Percentiles rank a stretch among this genome's conserved stretches.
These are phyloP conservation scores for Thymallus thymallus DNA, from an alignment of 2,113 vertebrate species.

Conservation along the genomic window DNA sequence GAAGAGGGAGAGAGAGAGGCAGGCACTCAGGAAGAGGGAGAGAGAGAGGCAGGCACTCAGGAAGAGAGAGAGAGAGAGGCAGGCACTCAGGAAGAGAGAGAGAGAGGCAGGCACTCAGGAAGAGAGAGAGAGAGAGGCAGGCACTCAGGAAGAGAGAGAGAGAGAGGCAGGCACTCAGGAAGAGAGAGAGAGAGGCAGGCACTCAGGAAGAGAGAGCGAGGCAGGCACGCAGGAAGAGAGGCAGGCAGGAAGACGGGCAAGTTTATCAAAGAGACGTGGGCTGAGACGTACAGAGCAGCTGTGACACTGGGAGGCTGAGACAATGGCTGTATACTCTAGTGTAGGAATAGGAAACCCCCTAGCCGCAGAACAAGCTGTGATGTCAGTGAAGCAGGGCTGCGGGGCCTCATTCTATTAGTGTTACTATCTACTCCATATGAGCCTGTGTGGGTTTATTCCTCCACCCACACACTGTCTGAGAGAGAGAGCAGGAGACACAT, in stretches of 20 bases:
- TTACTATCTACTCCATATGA: not conserved
- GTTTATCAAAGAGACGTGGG: not conserved
- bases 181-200: too few species aligned
- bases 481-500: not conserved
- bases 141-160: too few species aligned
- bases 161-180: too few species aligned
- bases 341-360: not conserved
- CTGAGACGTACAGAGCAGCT: not conserved
- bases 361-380: not conserved
- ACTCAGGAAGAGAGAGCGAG: too few species aligned
- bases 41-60: too few species aligned
- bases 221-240: too few species aligned
- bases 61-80: too few species aligned
- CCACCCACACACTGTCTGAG: not conserved
- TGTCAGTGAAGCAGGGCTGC: slow-evolving; percentile 4
- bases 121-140: too few species aligned
- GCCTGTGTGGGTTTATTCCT: not conserved
- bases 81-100: too few species aligned
- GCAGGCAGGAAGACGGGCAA: not conserved
- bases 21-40: too few species aligned
- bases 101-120: too few species aligned
- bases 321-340: not conserved
- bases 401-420: not conserved
- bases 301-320: not conserved
- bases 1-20: too few species aligned